Base-by-base conservation (phyloP, 1,140 invertebrate genomes). In the Drosophila suzukii region DNA sequence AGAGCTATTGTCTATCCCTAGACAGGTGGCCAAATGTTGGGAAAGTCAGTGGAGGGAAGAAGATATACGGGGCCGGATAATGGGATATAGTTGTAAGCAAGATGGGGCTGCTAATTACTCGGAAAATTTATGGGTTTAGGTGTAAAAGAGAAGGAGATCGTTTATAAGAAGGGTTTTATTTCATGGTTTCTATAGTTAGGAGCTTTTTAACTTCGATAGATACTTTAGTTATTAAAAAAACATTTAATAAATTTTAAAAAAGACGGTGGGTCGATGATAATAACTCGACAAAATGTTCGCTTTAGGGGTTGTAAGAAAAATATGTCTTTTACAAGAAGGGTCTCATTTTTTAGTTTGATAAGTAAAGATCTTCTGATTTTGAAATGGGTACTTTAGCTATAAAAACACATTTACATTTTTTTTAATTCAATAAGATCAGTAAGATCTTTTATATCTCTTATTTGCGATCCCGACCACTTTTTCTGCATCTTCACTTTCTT, bases 41-140 rank as follows among this genome's bases (percentile, higher is more conserved):
- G 83, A 86, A 86, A 86, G 84, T 79, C 41, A 3, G 59, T 27
- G 54, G 54, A 70, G 32, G 8, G 0, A 27, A 44, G 50, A 27
- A 74, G 41, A 73, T 58, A 30, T 44, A 59, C 56, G 74, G 66
- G 51, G 65, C 54, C 70, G 62, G 72, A 36, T 79, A 66, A 27
- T 75, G 39, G 15, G 56, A 53, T 81, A 61, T 63, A 58, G 72
- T 53, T 51, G 59, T 60, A 27, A 62, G 59, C 27, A 44, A 32
- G 54, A 61, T 49, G 38, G 39, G 12, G 55, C 8, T 41, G 34
- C 50, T 34, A 67, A 67, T 66, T 66, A 49, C 36, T 66, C 36
- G 36, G 12, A 6, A 61, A 67, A 27, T 12, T n/a, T 62, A 41
- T 20, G 17, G 47, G 3, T 17, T 15, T 43, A 34, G 12, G 6